phyloP scores from a whole-genome alignment of 2,888 invertebrate species.

The Rhagophthalmus giganteus region DNA sequence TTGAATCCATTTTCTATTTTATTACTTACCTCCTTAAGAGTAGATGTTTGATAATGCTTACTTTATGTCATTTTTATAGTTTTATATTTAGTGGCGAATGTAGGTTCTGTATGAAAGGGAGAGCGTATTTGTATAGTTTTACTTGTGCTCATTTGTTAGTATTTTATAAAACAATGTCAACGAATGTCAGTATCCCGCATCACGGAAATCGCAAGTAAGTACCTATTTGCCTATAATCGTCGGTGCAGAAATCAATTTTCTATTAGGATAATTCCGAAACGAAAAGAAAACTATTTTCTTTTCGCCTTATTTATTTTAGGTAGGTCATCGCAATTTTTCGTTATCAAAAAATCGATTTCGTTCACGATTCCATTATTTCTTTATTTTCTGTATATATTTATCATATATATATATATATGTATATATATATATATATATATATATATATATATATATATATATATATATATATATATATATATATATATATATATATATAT shows the following conservation, averaged over 20 bases:
- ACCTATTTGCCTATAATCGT: too few species aligned
- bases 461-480: too few species aligned
- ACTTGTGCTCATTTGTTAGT: constrained; percentile 9
- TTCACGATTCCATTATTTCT: constrained; percentile 16
- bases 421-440: too few species aligned
- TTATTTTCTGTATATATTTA: too few species aligned
- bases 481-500: too few species aligned
- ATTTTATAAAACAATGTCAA: constrained; percentile 17
- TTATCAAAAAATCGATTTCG: constrained; percentile 22
- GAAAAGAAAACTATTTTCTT: constrained; percentile 22
- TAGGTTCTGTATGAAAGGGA: constrained; percentile 18
- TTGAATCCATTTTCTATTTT: too few species aligned
- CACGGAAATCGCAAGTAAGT: constrained; percentile 15
- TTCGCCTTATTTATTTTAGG: constrained; percentile 21
- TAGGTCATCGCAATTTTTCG: constrained; percentile 19
- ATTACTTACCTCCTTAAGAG: too few species aligned
- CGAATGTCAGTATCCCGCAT: constrained; percentile 11
- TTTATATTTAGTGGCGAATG: too few species aligned
- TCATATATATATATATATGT: too few species aligned
- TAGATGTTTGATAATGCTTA: too few species aligned
- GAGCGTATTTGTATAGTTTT: constrained; percentile 4
- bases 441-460: too few species aligned
- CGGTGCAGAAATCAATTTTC: constrained; percentile 17
- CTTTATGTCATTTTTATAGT: too few species aligned
- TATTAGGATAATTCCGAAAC: constrained; percentile 21